Evolutionary conservation across 2,113 vertebrate species (phyloP).

Genomic region (Lamprotornis superbus): DNA sequence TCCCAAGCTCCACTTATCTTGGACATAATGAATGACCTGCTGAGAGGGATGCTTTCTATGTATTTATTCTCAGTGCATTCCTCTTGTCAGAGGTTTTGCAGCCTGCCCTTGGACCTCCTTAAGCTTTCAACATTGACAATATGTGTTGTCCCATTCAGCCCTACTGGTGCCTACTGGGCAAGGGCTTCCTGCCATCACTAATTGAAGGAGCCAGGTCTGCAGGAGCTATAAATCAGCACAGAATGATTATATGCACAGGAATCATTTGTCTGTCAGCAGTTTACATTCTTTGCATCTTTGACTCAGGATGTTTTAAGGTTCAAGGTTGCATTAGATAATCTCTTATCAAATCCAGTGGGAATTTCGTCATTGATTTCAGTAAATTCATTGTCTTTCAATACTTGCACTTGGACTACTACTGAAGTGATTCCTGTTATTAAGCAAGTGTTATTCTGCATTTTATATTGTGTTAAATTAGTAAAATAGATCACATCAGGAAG

Average conservation of each 20-base stretch:
- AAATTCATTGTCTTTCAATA: background rate
- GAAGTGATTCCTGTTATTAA: background rate
- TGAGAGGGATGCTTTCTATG: background rate
- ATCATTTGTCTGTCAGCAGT: background rate
- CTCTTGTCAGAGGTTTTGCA: background rate
- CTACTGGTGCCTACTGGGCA: background rate
- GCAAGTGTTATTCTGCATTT: background rate
- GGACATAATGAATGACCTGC: background rate
- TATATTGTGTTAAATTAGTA: background rate
- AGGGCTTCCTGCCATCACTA: background rate
- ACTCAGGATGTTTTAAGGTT: background rate
- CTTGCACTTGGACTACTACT: background rate
- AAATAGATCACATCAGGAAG: background rate
- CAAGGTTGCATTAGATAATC: background rate
- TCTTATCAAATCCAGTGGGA: background rate
- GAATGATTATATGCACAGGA: background rate
- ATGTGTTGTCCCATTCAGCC: background rate
- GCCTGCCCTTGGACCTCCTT: background rate
- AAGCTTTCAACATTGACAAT: background rate
- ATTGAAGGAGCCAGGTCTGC: background rate
- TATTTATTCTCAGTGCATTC: background rate
- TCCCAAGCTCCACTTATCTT: background rate
- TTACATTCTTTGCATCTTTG: background rate
- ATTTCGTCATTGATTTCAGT: background rate
- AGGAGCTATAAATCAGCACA: background rate